These are phyloP conservation scores for Mastacembelus armatus DNA, from an alignment of 2,797 vertebrate species.

Conservation along the genomic window DNA sequence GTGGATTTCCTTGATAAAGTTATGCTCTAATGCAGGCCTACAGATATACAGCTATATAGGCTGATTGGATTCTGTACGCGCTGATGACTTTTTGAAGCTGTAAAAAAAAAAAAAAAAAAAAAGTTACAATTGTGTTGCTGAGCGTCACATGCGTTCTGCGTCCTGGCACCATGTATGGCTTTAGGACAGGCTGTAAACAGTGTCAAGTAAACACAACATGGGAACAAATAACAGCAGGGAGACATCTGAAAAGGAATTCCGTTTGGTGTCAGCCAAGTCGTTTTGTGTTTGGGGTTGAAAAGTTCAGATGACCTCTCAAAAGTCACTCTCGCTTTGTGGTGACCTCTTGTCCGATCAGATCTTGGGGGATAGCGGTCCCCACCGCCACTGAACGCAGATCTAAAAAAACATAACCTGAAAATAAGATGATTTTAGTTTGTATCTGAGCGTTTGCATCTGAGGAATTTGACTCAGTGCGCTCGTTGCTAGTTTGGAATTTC, in stretches of 20 bases:
- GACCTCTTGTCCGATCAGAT: conserved; percentile 62
- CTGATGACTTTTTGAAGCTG: conserved; percentile 47
- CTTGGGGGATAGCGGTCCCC: conserved; percentile 15
- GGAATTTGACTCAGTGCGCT: not conserved
- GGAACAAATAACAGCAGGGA: conserved; percentile 76
- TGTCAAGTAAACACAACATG: conserved; percentile 82
- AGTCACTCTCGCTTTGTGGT: conserved; percentile 76
- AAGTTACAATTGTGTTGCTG: conserved; percentile 42
- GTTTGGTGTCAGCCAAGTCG: conserved; percentile 77
- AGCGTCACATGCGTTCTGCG: conserved; percentile 45
- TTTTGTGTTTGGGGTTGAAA: conserved; percentile 75
- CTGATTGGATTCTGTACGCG: conserved; percentile 43
- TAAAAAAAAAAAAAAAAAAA: too few relatives aligned
- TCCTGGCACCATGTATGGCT: conserved; percentile 69
- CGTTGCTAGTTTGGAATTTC: not conserved
- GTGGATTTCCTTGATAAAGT: conserved; percentile 65
- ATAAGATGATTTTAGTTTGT: too few relatives aligned
- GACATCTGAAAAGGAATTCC: conserved; percentile 81
- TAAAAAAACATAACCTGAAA: not conserved
- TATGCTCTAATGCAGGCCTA: conserved; percentile 51
- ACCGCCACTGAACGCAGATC: conserved; percentile 3
- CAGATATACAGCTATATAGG: conserved; percentile 34
- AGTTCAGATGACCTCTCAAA: conserved; percentile 74
- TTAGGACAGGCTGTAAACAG: conserved; percentile 76
- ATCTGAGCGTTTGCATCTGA: too few relatives aligned